A percentile compares a stretch with the other conserved stretches of the same genome.
These are phyloP conservation scores for Gonioctena quinquepunctata DNA, from an alignment of 1,140 invertebrate genomes.

Conservation along the genomic window DNA sequence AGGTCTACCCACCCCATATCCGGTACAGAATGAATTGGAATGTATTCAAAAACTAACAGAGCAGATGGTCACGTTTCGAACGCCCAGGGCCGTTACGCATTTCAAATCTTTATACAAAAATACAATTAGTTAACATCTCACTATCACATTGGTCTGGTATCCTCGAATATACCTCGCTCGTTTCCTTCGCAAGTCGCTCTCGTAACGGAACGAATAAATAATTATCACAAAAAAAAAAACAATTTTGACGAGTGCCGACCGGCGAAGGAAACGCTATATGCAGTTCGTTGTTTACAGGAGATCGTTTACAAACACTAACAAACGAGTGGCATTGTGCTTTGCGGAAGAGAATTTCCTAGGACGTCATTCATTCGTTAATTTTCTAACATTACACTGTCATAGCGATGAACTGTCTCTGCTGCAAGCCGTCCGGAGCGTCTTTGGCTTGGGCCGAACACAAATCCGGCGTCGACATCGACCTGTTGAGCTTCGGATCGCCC, in stretches of 20 bases:
- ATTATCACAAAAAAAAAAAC: conserved; percentile 15
- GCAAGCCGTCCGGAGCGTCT: conserved; percentile 53
- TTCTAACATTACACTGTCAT: conserved; percentile 60
- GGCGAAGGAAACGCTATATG: conserved; percentile 19
- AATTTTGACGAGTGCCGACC: background rate
- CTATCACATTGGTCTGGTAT: conserved; percentile 32
- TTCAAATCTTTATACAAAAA: conserved; percentile 19
- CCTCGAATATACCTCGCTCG: background rate
- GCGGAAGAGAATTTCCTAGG: background rate
- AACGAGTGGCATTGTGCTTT: background rate
- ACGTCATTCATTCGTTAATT: background rate
- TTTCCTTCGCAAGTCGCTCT: conserved; percentile 13
- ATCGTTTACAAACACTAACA: conserved; percentile 13
- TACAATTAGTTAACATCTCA: conserved; percentile 35
- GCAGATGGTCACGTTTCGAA: background rate
- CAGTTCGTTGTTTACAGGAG: conserved; percentile 29
- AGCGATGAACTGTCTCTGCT: conserved; percentile 58
- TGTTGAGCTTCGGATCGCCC: conserved; percentile 52
- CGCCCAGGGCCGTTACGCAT: background rate
- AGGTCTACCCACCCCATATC: conserved; percentile 23
- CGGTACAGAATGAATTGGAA: conserved; percentile 28
- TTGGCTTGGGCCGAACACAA: conserved; percentile 60
- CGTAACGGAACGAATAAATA: conserved; percentile 15
- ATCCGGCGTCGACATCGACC: conserved; percentile 59
- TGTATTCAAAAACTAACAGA: conserved; percentile 21